Conservation (phyloP, 1,140 invertebrate genomes). For the Rhagoletis pomonella region DNA sequence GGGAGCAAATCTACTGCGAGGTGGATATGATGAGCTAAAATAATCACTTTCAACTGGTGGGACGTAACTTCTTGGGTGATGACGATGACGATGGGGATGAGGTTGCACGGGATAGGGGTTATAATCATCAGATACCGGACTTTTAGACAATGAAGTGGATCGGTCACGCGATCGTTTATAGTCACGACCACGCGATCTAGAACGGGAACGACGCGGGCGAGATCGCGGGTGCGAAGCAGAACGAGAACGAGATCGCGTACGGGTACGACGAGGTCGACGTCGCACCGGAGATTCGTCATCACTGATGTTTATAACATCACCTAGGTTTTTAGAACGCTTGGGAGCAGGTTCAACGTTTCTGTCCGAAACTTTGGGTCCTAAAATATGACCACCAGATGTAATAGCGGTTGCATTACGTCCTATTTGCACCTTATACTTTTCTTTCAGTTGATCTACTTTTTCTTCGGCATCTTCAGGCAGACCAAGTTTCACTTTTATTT, state of each 20-base stretch:
- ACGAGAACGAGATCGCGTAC: constrained; percentile 51
- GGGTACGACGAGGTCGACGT: constrained; percentile 38
- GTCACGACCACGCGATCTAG: constrained; percentile 50
- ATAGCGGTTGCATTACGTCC: constrained; percentile 17
- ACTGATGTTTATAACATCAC: constrained; percentile 68
- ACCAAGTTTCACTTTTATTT: constrained; percentile 76
- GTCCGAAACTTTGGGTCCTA: constrained; percentile 41
- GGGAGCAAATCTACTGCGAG: constrained; percentile 6
- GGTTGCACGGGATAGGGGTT: constrained; percentile 4
- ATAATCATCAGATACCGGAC: constrained; percentile 35
- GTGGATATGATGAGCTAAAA: constrained; percentile 36
- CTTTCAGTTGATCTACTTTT: constrained; percentile 67
- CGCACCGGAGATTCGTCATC: constrained; percentile 63
- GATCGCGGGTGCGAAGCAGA: constrained; percentile 6
- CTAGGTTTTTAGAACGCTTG: neutral
- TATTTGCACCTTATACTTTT: constrained; percentile 68
- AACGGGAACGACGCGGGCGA: constrained; percentile 31
- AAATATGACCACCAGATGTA: neutral
- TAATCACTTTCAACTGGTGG: constrained; percentile 40
- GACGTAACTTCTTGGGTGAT: neutral
- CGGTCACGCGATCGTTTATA: constrained; percentile 62
- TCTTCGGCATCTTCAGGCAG: constrained; percentile 73
- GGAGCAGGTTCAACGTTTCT: neutral
- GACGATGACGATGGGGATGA: constrained; percentile 57
- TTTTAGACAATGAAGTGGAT: constrained; percentile 62